Base-by-base conservation (phyloP, 2,113 vertebrate species). In the Prietella phreatophila region DNA sequence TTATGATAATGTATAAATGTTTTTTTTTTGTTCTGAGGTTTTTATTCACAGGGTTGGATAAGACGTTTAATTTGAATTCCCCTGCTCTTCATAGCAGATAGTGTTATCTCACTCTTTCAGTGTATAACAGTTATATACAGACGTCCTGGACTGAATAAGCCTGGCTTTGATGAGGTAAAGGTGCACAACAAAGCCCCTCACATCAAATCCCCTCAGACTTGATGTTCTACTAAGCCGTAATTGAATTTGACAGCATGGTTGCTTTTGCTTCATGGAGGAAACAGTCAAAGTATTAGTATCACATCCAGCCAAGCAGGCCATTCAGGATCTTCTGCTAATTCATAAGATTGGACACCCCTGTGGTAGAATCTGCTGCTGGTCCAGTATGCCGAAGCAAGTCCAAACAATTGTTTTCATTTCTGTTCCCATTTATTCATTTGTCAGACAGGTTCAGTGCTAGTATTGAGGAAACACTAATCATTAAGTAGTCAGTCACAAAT, bases 101-200 rank as follows among this genome's bases (percentile, higher is more conserved):
- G 42, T 67, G n/a, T 55, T 81, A 81, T 86, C 85, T 86, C 60
- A 27, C 14, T 53, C 47, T 81, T 22, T 86, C 85, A 86, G 8
- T 86, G 85, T 80, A 80, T 63, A 86, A 67, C 63, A 27, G 25
- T 63, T 81, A 69, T 80, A 80, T 55, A 69, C 3, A 2, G 30
- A 47, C 39, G 5, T 50, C 13, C 30, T 55, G 47, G 60, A 81
- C 5, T 80, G 22, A 86, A 30, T 53, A n/a, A 27, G 76, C 42
- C 42, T 65, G 61, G 13, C 25, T 86, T 86, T 81, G 60, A 67
- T 67, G 76, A 80, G 30, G n/a, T 86, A 81, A 67, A 50, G 33
- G 79, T 36, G 39, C 39, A 22, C 2, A 25, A 14, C 13, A 1
- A 27, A 42, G 56, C 15, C 84, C 50, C 58, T 63, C 20, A 33